These are phyloP conservation scores for Apomyelois bistriatella DNA, from an alignment of 2,888 invertebrate species.

Conservation along the genomic window DNA sequence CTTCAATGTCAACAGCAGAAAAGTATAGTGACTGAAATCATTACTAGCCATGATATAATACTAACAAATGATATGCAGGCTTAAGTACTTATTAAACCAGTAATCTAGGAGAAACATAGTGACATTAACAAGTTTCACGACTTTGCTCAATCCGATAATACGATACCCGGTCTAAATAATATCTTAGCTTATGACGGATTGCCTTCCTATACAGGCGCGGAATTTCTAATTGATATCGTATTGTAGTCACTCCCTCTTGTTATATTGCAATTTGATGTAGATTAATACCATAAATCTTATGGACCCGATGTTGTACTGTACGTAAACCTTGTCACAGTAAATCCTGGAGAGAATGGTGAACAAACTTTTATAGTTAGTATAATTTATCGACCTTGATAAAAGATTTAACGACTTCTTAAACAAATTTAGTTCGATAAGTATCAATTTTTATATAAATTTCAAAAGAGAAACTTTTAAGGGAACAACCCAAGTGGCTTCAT, in stretches of 20 bases:
- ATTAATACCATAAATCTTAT: conserved; percentile 38
- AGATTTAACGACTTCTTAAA: conserved; percentile 37
- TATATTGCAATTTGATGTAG: conserved; percentile 40
- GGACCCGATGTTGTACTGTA: conserved; percentile 15
- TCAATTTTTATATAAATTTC: not conserved
- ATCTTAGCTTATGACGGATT: conserved; percentile 51
- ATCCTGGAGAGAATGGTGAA: conserved; percentile 31
- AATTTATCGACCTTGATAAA: conserved; percentile 34
- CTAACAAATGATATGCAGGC: not conserved
- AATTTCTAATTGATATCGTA: conserved; percentile 58
- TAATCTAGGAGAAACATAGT: conserved; percentile 5
- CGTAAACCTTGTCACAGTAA: conserved; percentile 36
- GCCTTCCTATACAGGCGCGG: conserved; percentile 36
- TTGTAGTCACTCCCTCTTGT: conserved; percentile 46
- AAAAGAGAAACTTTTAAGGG: not conserved
- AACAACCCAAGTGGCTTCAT: not conserved
- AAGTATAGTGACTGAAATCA: not conserved
- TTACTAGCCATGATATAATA: not conserved
- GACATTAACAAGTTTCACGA: conserved; percentile 41
- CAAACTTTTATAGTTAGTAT: conserved; percentile 35
- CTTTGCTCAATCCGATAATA: conserved; percentile 47
- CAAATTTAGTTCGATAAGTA: conserved; percentile 31
- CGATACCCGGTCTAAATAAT: conserved; percentile 49
- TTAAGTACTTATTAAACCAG: not conserved
- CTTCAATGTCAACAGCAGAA: not conserved